phyloP scores from a whole-genome alignment of 2,888 invertebrate genomes.

The Heliconius cydno region DNA sequence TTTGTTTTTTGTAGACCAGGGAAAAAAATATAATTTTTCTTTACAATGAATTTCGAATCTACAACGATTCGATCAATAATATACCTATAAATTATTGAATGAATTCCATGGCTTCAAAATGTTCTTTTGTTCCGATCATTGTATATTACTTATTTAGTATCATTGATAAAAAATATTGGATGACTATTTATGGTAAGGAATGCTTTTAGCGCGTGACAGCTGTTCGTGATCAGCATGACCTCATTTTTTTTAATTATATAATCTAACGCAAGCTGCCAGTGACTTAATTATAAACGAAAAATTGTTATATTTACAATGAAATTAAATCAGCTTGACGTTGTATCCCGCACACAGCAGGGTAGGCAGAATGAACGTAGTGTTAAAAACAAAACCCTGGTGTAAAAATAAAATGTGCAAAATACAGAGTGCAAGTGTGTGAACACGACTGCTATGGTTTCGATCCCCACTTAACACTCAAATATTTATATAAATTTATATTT shows the following conservation, averaged over 20 bases:
- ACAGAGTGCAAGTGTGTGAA: too few relatives aligned
- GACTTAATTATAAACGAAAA: background rate
- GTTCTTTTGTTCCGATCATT: constrained; percentile 52
- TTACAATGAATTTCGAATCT: background rate
- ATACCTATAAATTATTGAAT: background rate
- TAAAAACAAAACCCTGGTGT: too few relatives aligned
- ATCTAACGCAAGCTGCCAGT: background rate
- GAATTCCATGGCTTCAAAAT: background rate
- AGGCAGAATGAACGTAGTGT: too few relatives aligned
- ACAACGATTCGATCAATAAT: background rate
- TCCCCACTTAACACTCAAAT: too few relatives aligned
- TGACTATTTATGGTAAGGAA: constrained; percentile 20
- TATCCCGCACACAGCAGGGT: too few relatives aligned
- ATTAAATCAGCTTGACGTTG: too few relatives aligned
- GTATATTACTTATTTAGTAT: constrained; percentile 3
- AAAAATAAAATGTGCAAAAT: too few relatives aligned
- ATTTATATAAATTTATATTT: too few relatives aligned
- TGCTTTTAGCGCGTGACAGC: constrained; percentile 19
- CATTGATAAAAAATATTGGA: background rate
- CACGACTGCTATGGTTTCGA: too few relatives aligned
- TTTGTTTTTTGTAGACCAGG: too few relatives aligned
- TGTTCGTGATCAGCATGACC: constrained; percentile 7
- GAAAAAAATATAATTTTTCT: too few relatives aligned
- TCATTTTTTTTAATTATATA: constrained; percentile 2
- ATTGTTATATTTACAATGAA: background rate